phyloP scores from a whole-genome alignment of 2,113 vertebrate genomes.

The Centropus bengalensis region DNA sequence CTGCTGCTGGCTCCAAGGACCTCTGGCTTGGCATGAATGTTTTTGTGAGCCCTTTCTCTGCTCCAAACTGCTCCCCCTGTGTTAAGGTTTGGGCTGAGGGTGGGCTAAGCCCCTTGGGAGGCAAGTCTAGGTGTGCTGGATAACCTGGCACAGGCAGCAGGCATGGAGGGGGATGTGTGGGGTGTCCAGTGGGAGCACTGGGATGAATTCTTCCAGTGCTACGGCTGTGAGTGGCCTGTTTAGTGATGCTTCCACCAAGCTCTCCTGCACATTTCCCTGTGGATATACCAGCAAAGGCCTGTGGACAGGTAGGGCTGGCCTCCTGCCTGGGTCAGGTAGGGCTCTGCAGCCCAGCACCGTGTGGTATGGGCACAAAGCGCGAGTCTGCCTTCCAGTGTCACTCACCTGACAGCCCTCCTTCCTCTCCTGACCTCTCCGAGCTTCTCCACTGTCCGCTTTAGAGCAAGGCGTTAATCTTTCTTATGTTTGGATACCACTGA shows the following conservation, averaged over 20 bases:
- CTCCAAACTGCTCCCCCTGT: not conserved
- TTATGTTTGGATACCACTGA: not conserved
- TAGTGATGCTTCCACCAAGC: not conserved
- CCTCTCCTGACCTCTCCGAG: not conserved
- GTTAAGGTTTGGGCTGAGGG: not conserved
- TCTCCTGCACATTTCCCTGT: not conserved
- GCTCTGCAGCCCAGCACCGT: not conserved
- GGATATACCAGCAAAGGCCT: not conserved
- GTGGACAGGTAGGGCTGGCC: not conserved
- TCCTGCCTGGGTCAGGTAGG: not conserved
- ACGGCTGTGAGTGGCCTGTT: not conserved
- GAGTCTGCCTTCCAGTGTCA: not conserved
- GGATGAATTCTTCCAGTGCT: not conserved
- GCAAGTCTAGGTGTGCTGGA: not conserved
- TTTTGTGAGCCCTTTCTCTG: not conserved
- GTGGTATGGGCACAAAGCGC: not conserved
- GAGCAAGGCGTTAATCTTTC: not conserved
- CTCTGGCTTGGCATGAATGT: not conserved
- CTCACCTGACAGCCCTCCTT: not conserved
- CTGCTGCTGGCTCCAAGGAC: not conserved
- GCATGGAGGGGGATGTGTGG: not conserved
- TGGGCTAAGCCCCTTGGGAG: not conserved
- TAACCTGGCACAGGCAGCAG: not conserved
- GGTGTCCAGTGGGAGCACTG: not conserved
- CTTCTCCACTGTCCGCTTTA: not conserved